These are phyloP conservation scores for Neosilurus hyrtlii DNA, from an alignment of 2,797 vertebrate species.

Conservation along the genomic window DNA sequence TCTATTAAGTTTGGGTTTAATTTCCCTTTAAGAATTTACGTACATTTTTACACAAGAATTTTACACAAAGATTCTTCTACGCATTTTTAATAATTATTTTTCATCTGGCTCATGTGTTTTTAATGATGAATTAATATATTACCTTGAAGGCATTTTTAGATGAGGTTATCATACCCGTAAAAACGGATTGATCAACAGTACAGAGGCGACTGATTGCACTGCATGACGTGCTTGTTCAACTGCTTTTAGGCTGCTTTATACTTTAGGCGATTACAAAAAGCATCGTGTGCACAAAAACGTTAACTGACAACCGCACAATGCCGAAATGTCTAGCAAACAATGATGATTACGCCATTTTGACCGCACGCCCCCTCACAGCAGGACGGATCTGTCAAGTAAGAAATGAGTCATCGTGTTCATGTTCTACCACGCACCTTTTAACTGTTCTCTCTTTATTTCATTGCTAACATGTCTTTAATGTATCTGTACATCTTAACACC, in stretches of 20 bases:
- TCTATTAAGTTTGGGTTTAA: too few relatives aligned
- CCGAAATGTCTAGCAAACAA: background rate
- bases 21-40: too few relatives aligned
- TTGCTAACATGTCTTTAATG: too few relatives aligned
- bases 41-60: too few relatives aligned
- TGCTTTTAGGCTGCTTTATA: background rate
- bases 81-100: too few relatives aligned
- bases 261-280: background rate
- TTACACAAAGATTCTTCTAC: too few relatives aligned
- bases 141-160: too few relatives aligned
- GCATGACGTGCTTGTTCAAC: background rate
- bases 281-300: background rate
- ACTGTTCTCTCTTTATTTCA: background rate
- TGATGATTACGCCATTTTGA: background rate
- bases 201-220: background rate
- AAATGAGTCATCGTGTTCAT: background rate
- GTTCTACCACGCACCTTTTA: background rate
- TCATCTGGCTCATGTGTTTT: too few relatives aligned
- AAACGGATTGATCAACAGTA: background rate
- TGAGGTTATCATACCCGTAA: too few relatives aligned
- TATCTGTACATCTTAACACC: background rate
- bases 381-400: background rate
- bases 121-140: too few relatives aligned
- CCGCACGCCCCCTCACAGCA: background rate
- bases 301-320: constrained; percentile 8